These are phyloP conservation scores for Galago senegalensis DNA, from an alignment of 2,797 vertebrate species.

Conservation along the genomic window DNA sequence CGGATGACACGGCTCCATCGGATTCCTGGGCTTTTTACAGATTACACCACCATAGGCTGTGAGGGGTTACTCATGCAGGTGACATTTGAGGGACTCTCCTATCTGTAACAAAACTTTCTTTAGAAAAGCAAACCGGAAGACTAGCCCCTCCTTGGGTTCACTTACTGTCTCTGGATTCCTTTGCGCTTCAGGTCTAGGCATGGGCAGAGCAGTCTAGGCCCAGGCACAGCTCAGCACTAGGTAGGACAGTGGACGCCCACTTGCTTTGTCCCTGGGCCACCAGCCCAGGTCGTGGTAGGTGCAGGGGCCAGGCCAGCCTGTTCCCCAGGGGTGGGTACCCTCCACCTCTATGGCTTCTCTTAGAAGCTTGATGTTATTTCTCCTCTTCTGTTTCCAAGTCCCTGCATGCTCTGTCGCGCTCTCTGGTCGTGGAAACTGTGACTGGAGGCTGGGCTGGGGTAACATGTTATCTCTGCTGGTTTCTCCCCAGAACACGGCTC, in stretches of 20 bases:
- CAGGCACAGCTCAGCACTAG: background rate
- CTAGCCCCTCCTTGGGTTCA: background rate
- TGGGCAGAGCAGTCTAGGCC: background rate
- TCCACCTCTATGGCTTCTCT: fast-evolving
- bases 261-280: fast-evolving
- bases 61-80: background rate
- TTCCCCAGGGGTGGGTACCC: background rate
- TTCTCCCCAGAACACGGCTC: slow-evolving; percentile 96
- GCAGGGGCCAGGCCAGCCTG: background rate
- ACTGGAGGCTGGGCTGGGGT: background rate
- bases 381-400: slow-evolving; percentile 86
- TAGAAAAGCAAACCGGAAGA: background rate
- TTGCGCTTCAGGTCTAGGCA: no score
- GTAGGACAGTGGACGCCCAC: fast-evolving
- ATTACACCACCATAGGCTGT: background rate
- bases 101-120: background rate
- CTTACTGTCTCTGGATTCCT: background rate
- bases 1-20: fast-evolving
- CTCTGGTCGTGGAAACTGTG: background rate
- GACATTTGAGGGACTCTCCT: background rate
- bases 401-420: slow-evolving; percentile 86
- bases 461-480: slow-evolving; percentile 66
- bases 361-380: slow-evolving; percentile 80
- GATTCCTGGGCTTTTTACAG: background rate
- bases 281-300: background rate